Evolutionary conservation across 2,797 vertebrate genomes (phyloP).

Genomic region (Xiphophorus birchmanni): DNA sequence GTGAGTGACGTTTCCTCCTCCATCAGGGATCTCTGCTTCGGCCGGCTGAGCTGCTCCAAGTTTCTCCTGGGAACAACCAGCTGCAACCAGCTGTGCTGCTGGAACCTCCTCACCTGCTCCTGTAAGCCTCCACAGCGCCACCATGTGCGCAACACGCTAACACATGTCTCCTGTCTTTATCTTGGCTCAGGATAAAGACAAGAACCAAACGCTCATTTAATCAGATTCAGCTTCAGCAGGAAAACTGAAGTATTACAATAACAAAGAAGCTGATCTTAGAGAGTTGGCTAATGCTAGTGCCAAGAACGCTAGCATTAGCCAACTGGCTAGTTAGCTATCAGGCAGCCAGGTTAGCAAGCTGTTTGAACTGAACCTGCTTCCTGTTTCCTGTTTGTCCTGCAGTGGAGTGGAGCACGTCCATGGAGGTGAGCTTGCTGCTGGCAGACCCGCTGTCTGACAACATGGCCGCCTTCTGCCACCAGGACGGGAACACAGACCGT

Average conservation of each 20-base stretch:
- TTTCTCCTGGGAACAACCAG: constrained; percentile 90
- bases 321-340: too few species aligned
- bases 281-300: too few species aligned
- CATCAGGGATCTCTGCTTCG: constrained; percentile 92
- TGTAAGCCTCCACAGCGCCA: constrained; percentile 75
- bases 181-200: not conserved
- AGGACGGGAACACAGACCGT: constrained; percentile 84
- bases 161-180: too few species aligned
- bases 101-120: constrained; percentile 95
- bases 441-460: constrained; percentile 89
- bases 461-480: constrained; percentile 86
- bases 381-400: constrained; percentile 10
- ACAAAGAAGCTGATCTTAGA: too few species aligned
- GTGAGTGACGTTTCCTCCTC: constrained; percentile 21
- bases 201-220: not conserved
- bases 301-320: too few species aligned
- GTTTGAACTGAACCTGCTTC: not conserved
- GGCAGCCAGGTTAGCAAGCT: too few species aligned
- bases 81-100: constrained; percentile 89
- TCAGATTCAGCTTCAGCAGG: not conserved
- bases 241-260: too few species aligned
- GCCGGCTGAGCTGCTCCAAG: constrained; percentile 89
- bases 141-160: too few species aligned
- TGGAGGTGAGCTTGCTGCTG: constrained; percentile 84
- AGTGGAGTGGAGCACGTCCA: constrained; percentile 95